phyloP scores from a whole-genome alignment of 2,888 invertebrate species.

The Phytoseiulus persimilis region DNA sequence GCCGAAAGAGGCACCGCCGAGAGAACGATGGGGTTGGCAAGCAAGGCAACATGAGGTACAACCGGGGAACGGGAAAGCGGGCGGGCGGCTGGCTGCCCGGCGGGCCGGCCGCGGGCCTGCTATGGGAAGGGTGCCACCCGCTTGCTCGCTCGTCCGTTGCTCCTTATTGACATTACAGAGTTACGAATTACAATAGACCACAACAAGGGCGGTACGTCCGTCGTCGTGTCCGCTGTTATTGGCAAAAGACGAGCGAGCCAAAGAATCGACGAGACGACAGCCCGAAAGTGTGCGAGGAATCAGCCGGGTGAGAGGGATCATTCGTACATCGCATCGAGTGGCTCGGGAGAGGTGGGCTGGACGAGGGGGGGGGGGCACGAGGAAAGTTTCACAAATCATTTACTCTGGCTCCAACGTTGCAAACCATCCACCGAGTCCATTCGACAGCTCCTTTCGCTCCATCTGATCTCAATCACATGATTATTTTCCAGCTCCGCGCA shows the following conservation, averaged over 20 bases:
- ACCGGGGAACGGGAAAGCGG: not conserved
- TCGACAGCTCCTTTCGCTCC: not conserved
- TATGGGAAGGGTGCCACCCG: not conserved
- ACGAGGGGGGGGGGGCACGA: not conserved
- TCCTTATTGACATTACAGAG: not conserved
- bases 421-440: not conserved
- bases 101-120: no score
- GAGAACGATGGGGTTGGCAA: conserved; percentile 5
- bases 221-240: not conserved
- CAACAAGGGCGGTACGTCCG: not conserved
- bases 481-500: not conserved
- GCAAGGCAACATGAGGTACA: not conserved
- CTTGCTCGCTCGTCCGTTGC: not conserved
- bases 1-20: not conserved
- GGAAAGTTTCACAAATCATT: not conserved
- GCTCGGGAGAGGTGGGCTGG: no score
- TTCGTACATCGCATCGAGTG: not conserved
- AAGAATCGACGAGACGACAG: not conserved
- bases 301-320: not conserved
- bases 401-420: not conserved
- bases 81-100: no score
- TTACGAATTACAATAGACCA: conserved; percentile 5
- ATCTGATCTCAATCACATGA: not conserved
- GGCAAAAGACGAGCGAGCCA: not conserved
- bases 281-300: not conserved